Evolutionary conservation across 37 sponge, comb jelly and placozoan genomes (phyloP), one percentile per base, ranked within the genome.

Genomic region (Theonella swinhoei): DNA sequence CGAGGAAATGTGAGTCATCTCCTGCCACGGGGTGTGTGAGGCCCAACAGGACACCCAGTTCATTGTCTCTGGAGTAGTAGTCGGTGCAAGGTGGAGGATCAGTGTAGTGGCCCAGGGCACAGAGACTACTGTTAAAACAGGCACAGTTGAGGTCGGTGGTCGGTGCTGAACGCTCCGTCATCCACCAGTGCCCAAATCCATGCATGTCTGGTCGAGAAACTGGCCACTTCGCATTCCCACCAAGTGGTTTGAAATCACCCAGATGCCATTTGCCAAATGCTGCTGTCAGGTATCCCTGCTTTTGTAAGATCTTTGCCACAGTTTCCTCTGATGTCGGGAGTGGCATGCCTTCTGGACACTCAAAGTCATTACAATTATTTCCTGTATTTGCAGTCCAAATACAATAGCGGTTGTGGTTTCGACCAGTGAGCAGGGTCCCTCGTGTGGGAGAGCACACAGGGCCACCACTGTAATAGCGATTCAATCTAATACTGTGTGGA

Each of bases 391-490:
- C 88, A 35, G 70, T 83, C 88, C 88, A 91, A 3, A 87, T 71
- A 40, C 88, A 91, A 73, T 87, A 91, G 24, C 91, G 59, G 73
- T 91, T 91, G 84, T 91, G 91, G 62, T 91, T 91, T 17, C 91
- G 60, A 36, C 91, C 91, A n/a, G 91, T 90, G 31, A 90, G 85
- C 25, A 90, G 72, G 0, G 91, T 90, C 0, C 91, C 91, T 33
- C 91, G 62, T 2, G 91, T 91, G 17, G 91, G 91, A 4, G 91
- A 91, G 63, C 91, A 91, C 30, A 86, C 87, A 14, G 91, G 91
- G 0, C 87, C 91, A 24, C 87, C 87, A 54, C 85, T 81, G 82
- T 90, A 85, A 84, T 87, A 91, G 28, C 91, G 78, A 4, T 87
- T 37, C 29, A 91, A 67, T 4, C 66, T 67, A 19, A 91, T 24